Base-by-base conservation (phyloP, 2,797 vertebrate species). In the Alosa sapidissima region DNA sequence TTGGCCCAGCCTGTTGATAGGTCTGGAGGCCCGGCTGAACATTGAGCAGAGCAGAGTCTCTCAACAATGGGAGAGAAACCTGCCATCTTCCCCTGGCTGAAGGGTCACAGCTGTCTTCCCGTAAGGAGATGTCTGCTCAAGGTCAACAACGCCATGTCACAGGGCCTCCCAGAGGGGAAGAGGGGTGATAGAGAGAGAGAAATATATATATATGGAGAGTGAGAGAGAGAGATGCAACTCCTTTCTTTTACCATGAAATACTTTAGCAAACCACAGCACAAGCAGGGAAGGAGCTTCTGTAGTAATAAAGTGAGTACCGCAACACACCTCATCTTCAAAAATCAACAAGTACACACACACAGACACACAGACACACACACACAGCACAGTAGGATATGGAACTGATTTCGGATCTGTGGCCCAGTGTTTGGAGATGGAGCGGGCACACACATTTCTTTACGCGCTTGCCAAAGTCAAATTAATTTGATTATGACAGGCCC, bases 91-190 rank as follows among this genome's bases (percentile, higher is more conserved):
- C 83, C 52, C 49, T 55, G 33, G 51, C 68, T 88, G 84, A 91
- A 84, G 85, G 82, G 60, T 88, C 89, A 85, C 89, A 90, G 88
- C 87, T 88, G 88, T 86, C 86, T 91, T 90, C 87, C 90, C 81
- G 87, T 86, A 90, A 89, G 78, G 85, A 81, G 85, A 62, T 33
- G 81, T 89, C 87, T 89, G 87, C 81, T 88, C 85, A 90, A 87
- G 87, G 87, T 92, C 91, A 88, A 81, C 60, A 82, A 81, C 88
- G 82, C 82, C 62, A 75, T 60, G 62, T 75, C 83, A 36, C 21
- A 82, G 68, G 49, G 83, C 54, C 81, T 84, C 52, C 55, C 49
- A 33, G 28, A 51, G 48, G 49, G 72, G 72, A 9, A 9, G 33
- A 10, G 62, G 24, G 14, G 28, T 45, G 75, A n/a, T n/a, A 49